Evolutionary conservation across 1,140 invertebrate species (phyloP), one percentile per base, ranked within the genome.

Genomic region (Dendrolimus punctatus): DNA sequence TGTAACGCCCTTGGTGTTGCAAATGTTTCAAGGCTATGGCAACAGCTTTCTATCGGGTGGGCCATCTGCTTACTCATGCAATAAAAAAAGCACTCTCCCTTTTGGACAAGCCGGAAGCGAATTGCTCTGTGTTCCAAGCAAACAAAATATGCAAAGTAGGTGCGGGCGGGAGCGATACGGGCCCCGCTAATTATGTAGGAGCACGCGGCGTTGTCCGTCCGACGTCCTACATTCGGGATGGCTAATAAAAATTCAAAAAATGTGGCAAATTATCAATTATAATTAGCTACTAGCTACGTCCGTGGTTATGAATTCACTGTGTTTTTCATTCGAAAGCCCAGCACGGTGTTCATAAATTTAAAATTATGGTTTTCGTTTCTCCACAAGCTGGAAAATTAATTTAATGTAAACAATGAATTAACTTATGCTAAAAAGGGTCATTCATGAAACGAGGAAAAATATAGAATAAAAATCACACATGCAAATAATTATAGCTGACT

Each of bases 71-170:
- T 23, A 23, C 23, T 23, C 23, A 23, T 23, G 23, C 3, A 23
- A 23, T 23, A 23, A 23, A 23, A 23, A 23, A 23, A 1, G 23
- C 3, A 23, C 23, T 23, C 23, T 23, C 23, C 23, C 23, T 23
- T 23, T 23, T 23, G 23, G 23, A 23, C 23, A 23, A 23, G 23
- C 1, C 23, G 23, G 23, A 23, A 23, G 23, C 23, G 23, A 23
- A 23, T 23, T 23, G 23, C 23, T 23, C 67, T 54, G 61, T 81
- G 77, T 84, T 84, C 77, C 77, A 71, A 60, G 67, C 73, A 77
- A 85, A 83, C 80, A 83, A 81, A 85, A 79, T 85, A 85, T 83
- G 81, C 73, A 85, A 85, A 85, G 78, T 75, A 74, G 80, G 72
- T 80, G 65, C 78, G 80, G 79, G 78, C 59, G 58, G 57, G 62